Percentiles rank a stretch among this genome's conserved stretches.
Evolutionary conservation across 2,888 invertebrate species (phyloP).

Genomic region (Tiphia femorata): DNA sequence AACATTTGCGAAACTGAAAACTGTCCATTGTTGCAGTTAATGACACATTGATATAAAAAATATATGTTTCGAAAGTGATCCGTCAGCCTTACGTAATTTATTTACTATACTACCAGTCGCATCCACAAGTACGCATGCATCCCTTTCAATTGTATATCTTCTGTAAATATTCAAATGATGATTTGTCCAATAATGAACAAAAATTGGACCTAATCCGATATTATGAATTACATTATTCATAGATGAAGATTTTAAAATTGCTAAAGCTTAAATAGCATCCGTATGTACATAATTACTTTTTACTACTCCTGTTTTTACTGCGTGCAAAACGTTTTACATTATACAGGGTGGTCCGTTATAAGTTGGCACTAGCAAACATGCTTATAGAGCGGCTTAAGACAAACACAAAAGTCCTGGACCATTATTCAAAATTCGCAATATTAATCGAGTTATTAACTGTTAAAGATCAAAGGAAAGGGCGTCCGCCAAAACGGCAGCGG

Average conservation of each 20-base stretch:
- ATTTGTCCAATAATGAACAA: conserved; percentile 21
- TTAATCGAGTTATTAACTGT: too few species aligned
- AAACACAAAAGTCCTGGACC: too few species aligned
- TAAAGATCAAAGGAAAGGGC: too few species aligned
- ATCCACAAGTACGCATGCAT: conserved; percentile 11
- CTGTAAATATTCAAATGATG: conserved; percentile 18
- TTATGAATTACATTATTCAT: conserved; percentile 9
- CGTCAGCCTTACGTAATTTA: conserved; percentile 4
- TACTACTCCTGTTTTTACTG: too few species aligned
- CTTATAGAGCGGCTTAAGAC: too few species aligned
- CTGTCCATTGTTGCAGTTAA: conserved; percentile 16
- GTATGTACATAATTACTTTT: too few species aligned
- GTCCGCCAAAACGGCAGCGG: too few species aligned
- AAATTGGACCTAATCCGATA: conserved; percentile 17
- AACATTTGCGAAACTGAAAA: too few species aligned
- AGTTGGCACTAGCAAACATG: too few species aligned
- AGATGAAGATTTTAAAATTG: conserved; percentile 4
- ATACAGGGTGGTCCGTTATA: too few species aligned
- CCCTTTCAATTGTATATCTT: conserved; percentile 1
- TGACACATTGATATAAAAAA: conserved; percentile 16
- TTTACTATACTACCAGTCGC: conserved; percentile 16
- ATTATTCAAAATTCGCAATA: too few species aligned
- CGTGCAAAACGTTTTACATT: too few species aligned
- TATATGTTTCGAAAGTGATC: conserved; percentile 14
- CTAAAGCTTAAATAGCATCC: conserved; percentile 19